These are phyloP conservation scores for Luffia ferchaultella DNA, from an alignment of 2,888 invertebrate species.

Conservation along the genomic window DNA sequence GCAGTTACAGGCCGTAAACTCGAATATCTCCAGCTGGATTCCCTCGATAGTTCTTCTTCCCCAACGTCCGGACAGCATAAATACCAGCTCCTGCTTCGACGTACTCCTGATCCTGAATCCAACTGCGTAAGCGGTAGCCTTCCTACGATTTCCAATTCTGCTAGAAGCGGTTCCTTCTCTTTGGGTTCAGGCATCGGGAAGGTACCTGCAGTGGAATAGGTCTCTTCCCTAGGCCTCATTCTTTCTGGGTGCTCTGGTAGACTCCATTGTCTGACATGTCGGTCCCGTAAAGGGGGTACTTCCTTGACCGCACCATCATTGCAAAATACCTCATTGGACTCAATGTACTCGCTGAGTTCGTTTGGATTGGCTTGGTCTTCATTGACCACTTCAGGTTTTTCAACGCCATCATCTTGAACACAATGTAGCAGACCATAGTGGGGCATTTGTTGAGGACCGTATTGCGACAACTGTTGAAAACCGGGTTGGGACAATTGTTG, in stretches of 20 bases:
- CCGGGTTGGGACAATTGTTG: too few relatives aligned
- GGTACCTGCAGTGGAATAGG: conserved; percentile 56
- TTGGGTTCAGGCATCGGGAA: conserved; percentile 58
- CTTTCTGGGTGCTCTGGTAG: conserved; percentile 36
- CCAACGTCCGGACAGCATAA: conserved; percentile 62
- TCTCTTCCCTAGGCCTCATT: conserved; percentile 33
- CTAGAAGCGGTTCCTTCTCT: conserved; percentile 48
- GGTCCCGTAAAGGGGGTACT: conserved; percentile 40
- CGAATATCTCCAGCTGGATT: conserved; percentile 53
- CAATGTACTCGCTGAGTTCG: conserved; percentile 53
- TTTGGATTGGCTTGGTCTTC: conserved; percentile 37
- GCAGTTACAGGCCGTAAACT: conserved; percentile 48
- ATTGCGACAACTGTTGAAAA: too few relatives aligned
- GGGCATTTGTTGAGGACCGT: neutral
- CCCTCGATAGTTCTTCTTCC: conserved; percentile 40
- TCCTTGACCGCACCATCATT: conserved; percentile 37
- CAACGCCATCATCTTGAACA: conserved; percentile 4
- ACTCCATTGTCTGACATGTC: conserved; percentile 27
- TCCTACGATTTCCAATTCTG: conserved; percentile 48
- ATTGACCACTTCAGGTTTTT: conserved; percentile 4
- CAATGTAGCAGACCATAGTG: too few relatives aligned
- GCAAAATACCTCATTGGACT: conserved; percentile 38
- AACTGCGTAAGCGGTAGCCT: conserved; percentile 42
- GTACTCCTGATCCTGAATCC: conserved; percentile 39
- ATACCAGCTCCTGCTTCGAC: conserved; percentile 68